These are phyloP conservation scores for Chelonus formosanus DNA, from an alignment of 2,888 invertebrate genomes.

Conservation along the genomic window DNA sequence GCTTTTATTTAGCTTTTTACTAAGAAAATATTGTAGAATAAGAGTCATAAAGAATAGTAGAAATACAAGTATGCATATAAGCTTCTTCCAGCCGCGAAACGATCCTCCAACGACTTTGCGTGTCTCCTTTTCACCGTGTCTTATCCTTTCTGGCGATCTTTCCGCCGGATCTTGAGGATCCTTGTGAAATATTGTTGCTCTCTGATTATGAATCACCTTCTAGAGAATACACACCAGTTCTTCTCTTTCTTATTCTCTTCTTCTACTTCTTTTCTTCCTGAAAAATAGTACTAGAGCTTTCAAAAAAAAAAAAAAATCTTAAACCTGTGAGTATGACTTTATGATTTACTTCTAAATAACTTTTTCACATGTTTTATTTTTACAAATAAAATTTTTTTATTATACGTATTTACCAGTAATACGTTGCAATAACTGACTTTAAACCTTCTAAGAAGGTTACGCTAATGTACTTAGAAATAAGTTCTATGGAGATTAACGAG, in stretches of 20 bases:
- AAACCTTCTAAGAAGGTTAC: too few species aligned
- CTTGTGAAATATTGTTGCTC: slow-evolving; percentile 58
- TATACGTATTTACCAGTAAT: too few species aligned
- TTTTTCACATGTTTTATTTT: background rate
- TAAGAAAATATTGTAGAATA: background rate
- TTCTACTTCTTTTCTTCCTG: background rate
- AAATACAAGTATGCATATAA: slow-evolving; percentile 33
- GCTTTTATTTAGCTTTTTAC: too few species aligned
- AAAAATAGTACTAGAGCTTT: background rate
- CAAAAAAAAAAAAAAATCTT: background rate
- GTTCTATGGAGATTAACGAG: too few species aligned
- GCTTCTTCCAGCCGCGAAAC: slow-evolving; percentile 29
- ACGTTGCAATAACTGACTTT: too few species aligned
- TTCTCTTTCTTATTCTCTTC: background rate
- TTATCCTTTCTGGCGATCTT: slow-evolving; percentile 47
- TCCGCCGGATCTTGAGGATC: slow-evolving; percentile 43
- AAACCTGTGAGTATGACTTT: too few species aligned
- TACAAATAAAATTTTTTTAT: too few species aligned
- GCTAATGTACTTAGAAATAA: too few species aligned
- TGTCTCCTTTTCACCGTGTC: slow-evolving; percentile 54
- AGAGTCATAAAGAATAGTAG: background rate
- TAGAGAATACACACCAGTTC: slow-evolving; percentile 27
- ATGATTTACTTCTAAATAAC: background rate
- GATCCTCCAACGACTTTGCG: slow-evolving; percentile 46
- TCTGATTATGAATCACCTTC: slow-evolving; percentile 56